phyloP scores from a whole-genome alignment of 2,797 vertebrate species.

The Nasua narica region DNA sequence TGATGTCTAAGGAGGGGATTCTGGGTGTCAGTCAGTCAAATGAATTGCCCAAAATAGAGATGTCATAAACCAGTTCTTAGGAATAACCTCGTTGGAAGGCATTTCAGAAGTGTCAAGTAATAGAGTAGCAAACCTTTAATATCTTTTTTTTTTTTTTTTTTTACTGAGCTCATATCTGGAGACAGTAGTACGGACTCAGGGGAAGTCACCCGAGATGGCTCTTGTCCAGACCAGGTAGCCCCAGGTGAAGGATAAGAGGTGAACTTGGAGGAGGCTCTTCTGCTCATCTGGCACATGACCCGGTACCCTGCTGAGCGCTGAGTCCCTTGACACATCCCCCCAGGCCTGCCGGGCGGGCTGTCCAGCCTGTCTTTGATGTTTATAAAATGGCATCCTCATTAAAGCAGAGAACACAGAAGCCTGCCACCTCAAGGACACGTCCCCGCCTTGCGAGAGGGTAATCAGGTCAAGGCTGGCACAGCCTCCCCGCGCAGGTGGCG shows the following conservation, averaged over 20 bases:
- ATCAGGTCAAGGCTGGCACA: slow-evolving; percentile 59
- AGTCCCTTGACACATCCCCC: background rate
- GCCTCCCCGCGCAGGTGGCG: background rate
- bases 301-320: background rate
- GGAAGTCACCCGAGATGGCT: background rate
- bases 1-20: slow-evolving; percentile 74
- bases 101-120: slow-evolving; percentile 67
- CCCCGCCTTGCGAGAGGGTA: slow-evolving; percentile 45
- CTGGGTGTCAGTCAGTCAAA: slow-evolving; percentile 75
- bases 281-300: background rate
- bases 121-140: slow-evolving; percentile 12
- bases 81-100: slow-evolving; percentile 70
- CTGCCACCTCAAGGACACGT: slow-evolving; percentile 57
- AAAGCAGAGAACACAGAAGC: slow-evolving; percentile 28
- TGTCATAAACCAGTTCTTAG: slow-evolving; percentile 66
- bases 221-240: background rate
- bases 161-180: background rate
- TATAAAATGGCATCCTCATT: slow-evolving; percentile 62
- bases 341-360: slow-evolving; percentile 38
- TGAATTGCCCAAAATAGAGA: slow-evolving; percentile 72
- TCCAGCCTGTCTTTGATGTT: slow-evolving; percentile 72
- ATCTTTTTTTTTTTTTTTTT: background rate
- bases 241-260: background rate
- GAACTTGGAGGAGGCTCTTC: background rate
- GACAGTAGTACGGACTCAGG: background rate